phyloP scores from a whole-genome alignment of 2,113 vertebrate genomes.

The Syngnathoides biaculeatus region DNA sequence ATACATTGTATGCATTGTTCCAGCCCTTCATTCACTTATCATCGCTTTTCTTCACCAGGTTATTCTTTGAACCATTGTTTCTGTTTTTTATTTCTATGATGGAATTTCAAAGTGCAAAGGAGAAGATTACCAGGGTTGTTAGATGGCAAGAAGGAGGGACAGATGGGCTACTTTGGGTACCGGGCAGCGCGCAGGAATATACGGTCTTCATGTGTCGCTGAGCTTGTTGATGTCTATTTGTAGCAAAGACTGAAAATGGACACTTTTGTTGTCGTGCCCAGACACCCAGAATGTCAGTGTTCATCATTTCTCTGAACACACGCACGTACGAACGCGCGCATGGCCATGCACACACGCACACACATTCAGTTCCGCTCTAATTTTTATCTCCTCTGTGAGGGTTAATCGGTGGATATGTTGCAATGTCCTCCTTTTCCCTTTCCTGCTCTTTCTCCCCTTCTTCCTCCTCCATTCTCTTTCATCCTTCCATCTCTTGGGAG shows the following conservation, averaged over 20 bases:
- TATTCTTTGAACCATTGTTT: constrained; percentile 2
- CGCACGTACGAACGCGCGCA: background rate
- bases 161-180: background rate
- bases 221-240: constrained; percentile 24
- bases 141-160: background rate
- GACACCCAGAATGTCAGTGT: constrained; percentile 24
- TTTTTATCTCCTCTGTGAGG: constrained; percentile 66
- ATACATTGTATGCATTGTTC: background rate
- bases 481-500: constrained; percentile 57
- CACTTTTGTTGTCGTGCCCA: constrained; percentile 35
- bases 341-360: constrained; percentile 7
- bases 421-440: constrained; percentile 61
- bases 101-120: constrained; percentile 45
- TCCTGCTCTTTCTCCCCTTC: constrained; percentile 25
- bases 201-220: constrained; percentile 22
- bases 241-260: constrained; percentile 34
- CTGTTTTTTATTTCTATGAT: constrained; percentile 24
- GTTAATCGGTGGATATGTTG: constrained; percentile 71
- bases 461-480: constrained; percentile 48
- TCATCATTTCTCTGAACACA: background rate
- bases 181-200: constrained; percentile 19
- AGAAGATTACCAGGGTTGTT: constrained; percentile 41
- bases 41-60: no score
- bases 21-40: background rate
- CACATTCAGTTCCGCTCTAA: constrained; percentile 62